Percentiles rank a stretch among this genome's conserved stretches.
phyloP scores from a whole-genome alignment of 37 sponge, comb jelly and placozoan genomes.

The Tethya wilhelma region DNA sequence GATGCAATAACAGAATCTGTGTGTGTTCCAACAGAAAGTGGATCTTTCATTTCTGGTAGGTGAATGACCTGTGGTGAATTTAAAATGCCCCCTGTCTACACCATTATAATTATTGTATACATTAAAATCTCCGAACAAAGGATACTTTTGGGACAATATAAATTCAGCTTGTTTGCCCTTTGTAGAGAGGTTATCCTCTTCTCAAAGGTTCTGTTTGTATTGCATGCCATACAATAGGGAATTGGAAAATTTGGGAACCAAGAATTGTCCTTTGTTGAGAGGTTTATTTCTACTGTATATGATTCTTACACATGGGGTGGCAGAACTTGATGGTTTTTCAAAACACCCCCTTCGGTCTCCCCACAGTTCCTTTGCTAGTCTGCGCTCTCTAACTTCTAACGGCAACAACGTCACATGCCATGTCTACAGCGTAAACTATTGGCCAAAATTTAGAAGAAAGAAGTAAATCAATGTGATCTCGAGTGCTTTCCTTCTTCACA shows the following conservation, averaged over 20 bases:
- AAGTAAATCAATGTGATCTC: not conserved
- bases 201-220: no score
- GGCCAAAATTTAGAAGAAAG: conserved; percentile 7
- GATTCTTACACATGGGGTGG: not conserved
- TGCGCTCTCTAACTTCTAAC: not conserved
- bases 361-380: not conserved
- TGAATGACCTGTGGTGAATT: not conserved
- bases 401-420: conserved; percentile 6
- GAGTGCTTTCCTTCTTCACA: conserved; percentile 4
- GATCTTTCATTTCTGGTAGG: not conserved
- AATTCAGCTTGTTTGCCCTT: no score
- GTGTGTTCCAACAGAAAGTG: not conserved
- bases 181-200: no score
- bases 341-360: conserved; percentile 13
- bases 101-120: not conserved
- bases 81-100: not conserved
- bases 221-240: no score
- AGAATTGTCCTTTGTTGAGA: no score
- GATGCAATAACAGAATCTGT: not conserved
- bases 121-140: no score
- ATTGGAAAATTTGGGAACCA: no score
- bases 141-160: no score
- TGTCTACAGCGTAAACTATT: conserved; percentile 1
- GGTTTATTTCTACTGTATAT: not conserved
- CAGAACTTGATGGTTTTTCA: not conserved